phyloP scores from a whole-genome alignment of 92 coral and sea anemone genomes.

The Blastomussa wellsi region DNA sequence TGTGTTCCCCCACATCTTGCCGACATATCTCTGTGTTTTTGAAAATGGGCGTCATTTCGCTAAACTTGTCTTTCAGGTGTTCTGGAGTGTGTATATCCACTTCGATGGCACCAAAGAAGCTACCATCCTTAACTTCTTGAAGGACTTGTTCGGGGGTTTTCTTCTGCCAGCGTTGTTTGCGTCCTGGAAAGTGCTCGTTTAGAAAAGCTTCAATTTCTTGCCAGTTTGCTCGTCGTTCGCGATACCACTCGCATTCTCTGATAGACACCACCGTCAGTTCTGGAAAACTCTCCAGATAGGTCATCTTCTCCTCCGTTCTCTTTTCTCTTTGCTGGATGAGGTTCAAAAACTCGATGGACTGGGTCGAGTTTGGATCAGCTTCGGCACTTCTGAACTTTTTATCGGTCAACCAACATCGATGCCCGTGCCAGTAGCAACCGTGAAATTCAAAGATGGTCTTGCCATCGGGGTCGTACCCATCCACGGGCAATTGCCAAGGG shows the following conservation, averaged over 20 bases:
- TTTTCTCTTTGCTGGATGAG: neutral
- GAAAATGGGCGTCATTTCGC: constrained; percentile 31
- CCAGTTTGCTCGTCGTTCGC: neutral
- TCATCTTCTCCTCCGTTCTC: neutral
- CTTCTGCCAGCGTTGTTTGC: too few relatives aligned
- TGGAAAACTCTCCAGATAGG: neutral
- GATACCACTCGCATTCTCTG: neutral
- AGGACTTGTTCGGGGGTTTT: too few relatives aligned
- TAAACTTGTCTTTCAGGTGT: constrained; percentile 35
- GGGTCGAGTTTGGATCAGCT: neutral
- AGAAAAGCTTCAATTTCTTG: neutral
- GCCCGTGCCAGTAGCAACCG: neutral
- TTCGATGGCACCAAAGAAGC: neutral
- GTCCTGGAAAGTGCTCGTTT: neutral
- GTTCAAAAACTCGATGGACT: neutral
- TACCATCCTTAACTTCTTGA: neutral
- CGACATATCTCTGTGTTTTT: constrained; percentile 33
- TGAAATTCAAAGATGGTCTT: neutral
- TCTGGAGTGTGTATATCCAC: constrained; percentile 46
- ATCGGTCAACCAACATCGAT: neutral
- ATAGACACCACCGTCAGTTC: neutral
- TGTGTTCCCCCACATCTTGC: constrained; percentile 34
- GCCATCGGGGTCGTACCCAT: neutral
- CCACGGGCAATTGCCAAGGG: neutral
- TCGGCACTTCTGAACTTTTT: neutral